Base-by-base conservation (phyloP, 2,113 vertebrate genomes). In the Halcyon senegalensis region DNA sequence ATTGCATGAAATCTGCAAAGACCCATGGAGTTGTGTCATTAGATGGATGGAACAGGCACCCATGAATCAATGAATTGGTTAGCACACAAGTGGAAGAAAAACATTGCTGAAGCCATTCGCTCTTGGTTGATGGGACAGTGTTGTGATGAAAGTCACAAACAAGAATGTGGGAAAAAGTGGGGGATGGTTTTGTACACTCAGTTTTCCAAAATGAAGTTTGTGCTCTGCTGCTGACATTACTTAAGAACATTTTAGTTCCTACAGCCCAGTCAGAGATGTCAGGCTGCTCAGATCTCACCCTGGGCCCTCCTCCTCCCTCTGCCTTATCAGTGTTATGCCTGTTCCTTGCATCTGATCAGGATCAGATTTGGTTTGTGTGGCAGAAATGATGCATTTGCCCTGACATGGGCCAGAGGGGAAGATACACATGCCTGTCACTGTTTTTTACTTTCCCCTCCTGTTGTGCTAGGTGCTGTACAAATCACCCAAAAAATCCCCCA, bases 401-500 rank as follows among this genome's bases (percentile, higher is more conserved):
- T 67, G 25, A 43, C 20, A 27, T 0, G 0, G n/a, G 46, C 46
- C 37, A n/a, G 0, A 0, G 67, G 56, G 56, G 43, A 70, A 66
- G 59, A 55, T 0, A 1, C 39, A 72, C 4, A 0, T 69, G 44
- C 20, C 39, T 3, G 1, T 37, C 16, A 13, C 56, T 75, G 11
- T n/a, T 43, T 15, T 72, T 89, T 78, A 16, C 56, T 81, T 86
- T 90, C 30, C 23, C 10, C 21, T 94, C 30, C 35, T 1, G 0
- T 51, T 23, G 16, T 64, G 24, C 53, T 62, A 69, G 16, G 37
- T 76, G 62, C 55, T 72, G 27, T 41, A 63, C 31, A 84, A 78
- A 92, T 53, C 59, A 41, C 7, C 27, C 6, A 11, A 76, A 48
- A 2, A 0, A 27, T 4, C 16, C 35, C 62, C 35, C 58, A 78